Conservation (phyloP, 2,888 invertebrate species). For the Patella pellucida region DNA sequence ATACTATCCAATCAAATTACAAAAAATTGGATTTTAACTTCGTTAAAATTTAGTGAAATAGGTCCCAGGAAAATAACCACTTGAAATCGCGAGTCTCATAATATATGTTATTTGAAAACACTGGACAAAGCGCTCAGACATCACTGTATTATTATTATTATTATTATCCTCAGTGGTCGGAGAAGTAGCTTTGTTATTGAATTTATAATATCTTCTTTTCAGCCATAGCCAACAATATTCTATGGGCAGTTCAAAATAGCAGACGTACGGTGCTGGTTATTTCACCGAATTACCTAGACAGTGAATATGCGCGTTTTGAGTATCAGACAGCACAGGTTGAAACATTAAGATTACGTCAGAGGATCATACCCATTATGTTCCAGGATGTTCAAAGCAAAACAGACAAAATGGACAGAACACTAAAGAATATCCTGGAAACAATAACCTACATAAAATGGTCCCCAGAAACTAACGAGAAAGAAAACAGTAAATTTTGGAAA, state of each 20-base stretch:
- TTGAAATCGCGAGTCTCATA: no score
- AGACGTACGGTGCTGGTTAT: slow-evolving; percentile 55
- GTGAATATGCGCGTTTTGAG: slow-evolving; percentile 57
- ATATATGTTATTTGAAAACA: no score
- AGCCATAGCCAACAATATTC: slow-evolving; percentile 60
- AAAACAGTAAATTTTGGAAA: slow-evolving; percentile 52
- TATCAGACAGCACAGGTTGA: slow-evolving; percentile 60
- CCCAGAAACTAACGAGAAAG: slow-evolving; percentile 26
- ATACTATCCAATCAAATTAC: no score
- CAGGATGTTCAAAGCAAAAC: slow-evolving; percentile 43
- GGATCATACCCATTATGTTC: slow-evolving; percentile 55
- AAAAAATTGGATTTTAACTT: no score
- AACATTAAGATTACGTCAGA: slow-evolving; percentile 54
- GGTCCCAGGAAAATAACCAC: no score
- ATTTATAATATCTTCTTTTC: slow-evolving; percentile 16
- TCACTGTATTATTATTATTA: no score
- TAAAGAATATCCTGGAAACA: slow-evolving; percentile 48
- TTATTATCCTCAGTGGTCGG: no score
- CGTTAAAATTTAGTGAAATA: no score
- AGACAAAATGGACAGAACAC: slow-evolving; percentile 45
- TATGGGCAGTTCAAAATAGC: slow-evolving; percentile 55
- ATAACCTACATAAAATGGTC: slow-evolving; percentile 59
- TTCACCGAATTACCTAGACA: slow-evolving; percentile 51
- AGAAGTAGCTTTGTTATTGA: no score
- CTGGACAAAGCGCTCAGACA: no score